These are phyloP conservation scores for Kryphioiulus occultus DNA, from an alignment of 2,888 invertebrate species.

Conservation along the genomic window DNA sequence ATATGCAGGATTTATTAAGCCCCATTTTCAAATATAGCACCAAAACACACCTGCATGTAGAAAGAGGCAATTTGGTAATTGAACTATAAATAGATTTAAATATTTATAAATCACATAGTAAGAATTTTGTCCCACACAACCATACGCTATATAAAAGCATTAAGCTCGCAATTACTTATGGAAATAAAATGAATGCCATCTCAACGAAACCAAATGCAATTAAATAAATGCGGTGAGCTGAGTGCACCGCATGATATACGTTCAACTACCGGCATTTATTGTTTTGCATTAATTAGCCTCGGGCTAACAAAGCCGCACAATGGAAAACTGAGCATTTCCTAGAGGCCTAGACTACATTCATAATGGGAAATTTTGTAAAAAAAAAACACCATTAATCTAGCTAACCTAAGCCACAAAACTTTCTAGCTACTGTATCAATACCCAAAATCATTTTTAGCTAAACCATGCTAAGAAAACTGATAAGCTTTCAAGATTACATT, in stretches of 20 bases:
- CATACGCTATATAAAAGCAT: not conserved
- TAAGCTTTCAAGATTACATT: too few relatives aligned
- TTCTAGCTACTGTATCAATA: not conserved
- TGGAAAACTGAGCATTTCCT: not conserved
- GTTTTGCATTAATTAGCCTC: not conserved
- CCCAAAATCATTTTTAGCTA: too few relatives aligned
- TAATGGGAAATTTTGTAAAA: not conserved
- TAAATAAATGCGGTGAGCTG: not conserved
- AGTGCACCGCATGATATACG: not conserved
- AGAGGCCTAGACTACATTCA: not conserved
- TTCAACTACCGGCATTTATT: not conserved
- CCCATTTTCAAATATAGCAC: not conserved
- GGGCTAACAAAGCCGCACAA: not conserved
- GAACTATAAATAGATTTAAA: not conserved
- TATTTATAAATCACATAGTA: not conserved
- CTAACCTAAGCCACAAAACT: not conserved
- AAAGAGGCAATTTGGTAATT: not conserved
- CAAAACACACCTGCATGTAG: too few relatives aligned
- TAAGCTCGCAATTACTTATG: not conserved
- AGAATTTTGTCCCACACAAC: not conserved
- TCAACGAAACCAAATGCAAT: not conserved
- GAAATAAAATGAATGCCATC: not conserved
- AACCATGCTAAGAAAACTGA: too few relatives aligned
- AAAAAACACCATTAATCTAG: too few relatives aligned
- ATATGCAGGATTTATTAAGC: not conserved